Conservation (phyloP, 2,888 invertebrate species). For the Brachycybe producta region DNA sequence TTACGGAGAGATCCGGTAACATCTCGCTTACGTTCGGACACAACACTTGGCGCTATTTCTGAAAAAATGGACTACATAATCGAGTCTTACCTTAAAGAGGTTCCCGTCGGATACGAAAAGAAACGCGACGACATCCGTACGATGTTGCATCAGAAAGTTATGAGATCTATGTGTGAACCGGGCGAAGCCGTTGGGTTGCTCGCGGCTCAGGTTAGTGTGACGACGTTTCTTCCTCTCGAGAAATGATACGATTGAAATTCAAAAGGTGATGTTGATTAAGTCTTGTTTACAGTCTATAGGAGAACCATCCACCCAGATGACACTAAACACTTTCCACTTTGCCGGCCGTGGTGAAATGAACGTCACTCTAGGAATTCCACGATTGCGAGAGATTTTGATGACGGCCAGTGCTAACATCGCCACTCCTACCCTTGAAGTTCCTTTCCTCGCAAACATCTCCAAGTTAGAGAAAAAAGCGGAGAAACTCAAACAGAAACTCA, state of each 20-base stretch:
- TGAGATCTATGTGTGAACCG: slow-evolving; percentile 64
- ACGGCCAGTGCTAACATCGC: slow-evolving; percentile 78
- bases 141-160: slow-evolving; percentile 59
- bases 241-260: not conserved
- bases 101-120: not conserved
- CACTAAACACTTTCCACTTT: slow-evolving; percentile 98
- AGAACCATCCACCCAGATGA: slow-evolving; percentile 99
- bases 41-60: slow-evolving; percentile 67
- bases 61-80: slow-evolving; percentile 63
- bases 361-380: slow-evolving; percentile 97
- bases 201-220: slow-evolving; percentile 71
- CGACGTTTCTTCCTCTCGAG: too few relatives aligned
- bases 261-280: not conserved
- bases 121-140: slow-evolving; percentile 43
- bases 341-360: slow-evolving; percentile 99
- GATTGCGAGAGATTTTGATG: slow-evolving; percentile 93
- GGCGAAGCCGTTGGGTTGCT: slow-evolving; percentile 94
- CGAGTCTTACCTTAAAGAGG: slow-evolving; percentile 39
- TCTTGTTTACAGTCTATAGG: slow-evolving; percentile 59
- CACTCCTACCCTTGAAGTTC: slow-evolving; percentile 93
- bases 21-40: slow-evolving; percentile 54
- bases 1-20: slow-evolving; percentile 68
- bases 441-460: slow-evolving; percentile 43
- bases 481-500: slow-evolving; percentile 55
- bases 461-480: slow-evolving; percentile 48